Evolutionary conservation across 2,797 vertebrate genomes (phyloP).

Genomic region (Hippocampus kuda): DNA sequence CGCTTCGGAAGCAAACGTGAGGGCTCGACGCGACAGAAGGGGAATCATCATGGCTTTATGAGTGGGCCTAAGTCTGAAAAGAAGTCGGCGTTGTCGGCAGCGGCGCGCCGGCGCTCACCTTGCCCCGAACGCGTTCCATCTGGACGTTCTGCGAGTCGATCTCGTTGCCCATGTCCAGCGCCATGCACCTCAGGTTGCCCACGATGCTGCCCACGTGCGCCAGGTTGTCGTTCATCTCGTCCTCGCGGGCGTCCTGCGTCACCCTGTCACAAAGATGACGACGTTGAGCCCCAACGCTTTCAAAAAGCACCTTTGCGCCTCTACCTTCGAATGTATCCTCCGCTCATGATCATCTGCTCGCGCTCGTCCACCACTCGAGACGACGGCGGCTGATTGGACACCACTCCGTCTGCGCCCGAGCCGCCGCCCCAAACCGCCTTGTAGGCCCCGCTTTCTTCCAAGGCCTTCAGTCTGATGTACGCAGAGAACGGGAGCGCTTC

Average conservation of each 20-base stretch:
- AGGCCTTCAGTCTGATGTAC: constrained; percentile 63
- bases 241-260: constrained; percentile 68
- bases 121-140: constrained; percentile 56
- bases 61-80: background rate
- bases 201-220: constrained; percentile 70
- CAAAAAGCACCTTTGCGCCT: background rate
- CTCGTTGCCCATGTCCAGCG: constrained; percentile 73
- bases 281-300: too few species aligned
- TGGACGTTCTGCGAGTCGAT: constrained; percentile 70
- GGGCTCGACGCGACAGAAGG: too few species aligned
- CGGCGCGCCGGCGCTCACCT: constrained; percentile 46
- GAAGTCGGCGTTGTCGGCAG: background rate
- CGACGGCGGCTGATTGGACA: constrained; percentile 70
- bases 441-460: constrained; percentile 65
- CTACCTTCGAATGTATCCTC: constrained; percentile 71
- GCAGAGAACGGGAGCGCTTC: background rate
- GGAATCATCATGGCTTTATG: too few species aligned
- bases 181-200: constrained; percentile 74
- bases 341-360: constrained; percentile 77
- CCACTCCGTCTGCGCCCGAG: constrained; percentile 62
- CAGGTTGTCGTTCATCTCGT: constrained; percentile 79
- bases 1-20: too few species aligned
- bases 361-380: constrained; percentile 69
- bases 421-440: constrained; percentile 67
- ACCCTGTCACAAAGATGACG: constrained; percentile 48